phyloP scores from a whole-genome alignment of 2,113 vertebrate genomes.

The Callocephalon fimbriatum region DNA sequence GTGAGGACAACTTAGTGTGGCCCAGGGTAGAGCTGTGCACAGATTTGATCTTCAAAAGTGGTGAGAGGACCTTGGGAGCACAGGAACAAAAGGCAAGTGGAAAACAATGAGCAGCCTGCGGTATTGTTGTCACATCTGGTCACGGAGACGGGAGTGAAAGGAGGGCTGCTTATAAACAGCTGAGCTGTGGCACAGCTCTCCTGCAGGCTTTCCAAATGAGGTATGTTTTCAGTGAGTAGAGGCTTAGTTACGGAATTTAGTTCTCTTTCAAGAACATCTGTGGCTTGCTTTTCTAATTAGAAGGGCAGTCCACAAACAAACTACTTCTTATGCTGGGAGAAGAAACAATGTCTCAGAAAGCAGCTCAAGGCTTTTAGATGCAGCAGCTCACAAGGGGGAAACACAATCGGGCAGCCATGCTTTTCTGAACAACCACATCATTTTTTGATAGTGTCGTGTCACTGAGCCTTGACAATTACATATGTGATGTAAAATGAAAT shows the following conservation, averaged over 20 bases:
- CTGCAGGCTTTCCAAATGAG: not conserved
- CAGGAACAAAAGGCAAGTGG: accelerated
- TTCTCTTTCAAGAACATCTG: conserved; percentile 15
- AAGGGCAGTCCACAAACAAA: not conserved
- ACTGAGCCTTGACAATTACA: not conserved
- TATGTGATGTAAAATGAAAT: conserved; percentile 51
- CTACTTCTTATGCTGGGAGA: not conserved
- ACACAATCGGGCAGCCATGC: not conserved
- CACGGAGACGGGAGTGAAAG: not conserved
- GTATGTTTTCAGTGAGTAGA: conserved; percentile 10
- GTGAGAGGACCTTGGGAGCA: not conserved
- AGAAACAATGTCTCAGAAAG: not conserved
- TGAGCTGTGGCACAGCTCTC: not conserved
- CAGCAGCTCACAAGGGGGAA: not conserved
- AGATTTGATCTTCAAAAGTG: not conserved
- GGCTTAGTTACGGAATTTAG: conserved; percentile 24
- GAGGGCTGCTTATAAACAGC: not conserved
- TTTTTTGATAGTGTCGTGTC: not conserved
- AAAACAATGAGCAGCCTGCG: not conserved
- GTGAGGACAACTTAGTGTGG: not conserved
- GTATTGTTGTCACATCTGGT: conserved; percentile 16
- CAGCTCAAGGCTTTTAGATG: not conserved
- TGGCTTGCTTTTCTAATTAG: conserved; percentile 12
- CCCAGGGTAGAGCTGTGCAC: not conserved
- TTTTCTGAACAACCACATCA: conserved; percentile 35